Conservation (phyloP, 2,113 vertebrate genomes). For the Oryctolagus cuniculus region mOryCun1.1 NC_091450.1:38076001-38076500, state of each 20-base stretch:
- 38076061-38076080: not conserved
- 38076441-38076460: too few species aligned
- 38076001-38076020: not conserved
- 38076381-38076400: too few species aligned
- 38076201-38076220: not conserved
- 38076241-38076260: not conserved
- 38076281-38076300: constrained; percentile 1
- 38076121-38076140: not conserved
- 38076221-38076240: not conserved
- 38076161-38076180: not conserved
- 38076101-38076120: not conserved
- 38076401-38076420: too few species aligned
- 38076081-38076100: not conserved
- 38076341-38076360: not conserved
- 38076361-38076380: too few species aligned
- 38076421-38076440: too few species aligned
- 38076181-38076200: not conserved
- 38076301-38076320: not conserved
- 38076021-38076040: not conserved
- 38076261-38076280: not conserved
- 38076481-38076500: too few species aligned
- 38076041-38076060: not conserved
- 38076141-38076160: not conserved
- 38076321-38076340: not conserved
- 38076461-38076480: too few species aligned